Conservation (phyloP, 2,797 vertebrate species). For the Scleropages formosus region DNA sequence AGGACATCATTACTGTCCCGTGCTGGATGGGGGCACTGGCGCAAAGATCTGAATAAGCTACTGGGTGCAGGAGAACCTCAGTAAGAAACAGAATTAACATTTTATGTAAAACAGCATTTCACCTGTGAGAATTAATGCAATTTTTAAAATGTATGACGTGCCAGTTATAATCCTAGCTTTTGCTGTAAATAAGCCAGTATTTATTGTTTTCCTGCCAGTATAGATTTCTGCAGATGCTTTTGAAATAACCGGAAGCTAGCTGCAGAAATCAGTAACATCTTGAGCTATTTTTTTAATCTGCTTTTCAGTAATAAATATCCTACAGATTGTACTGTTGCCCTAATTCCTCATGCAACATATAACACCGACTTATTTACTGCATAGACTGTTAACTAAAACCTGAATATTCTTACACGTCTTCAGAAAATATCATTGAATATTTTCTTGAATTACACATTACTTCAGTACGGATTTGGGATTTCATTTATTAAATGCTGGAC, state of each 20-base stretch:
- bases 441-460: slow-evolving; percentile 8
- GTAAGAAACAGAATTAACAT: background rate
- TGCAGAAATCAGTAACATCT: background rate
- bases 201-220: too few relatives aligned
- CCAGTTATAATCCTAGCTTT: background rate
- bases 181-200: too few relatives aligned
- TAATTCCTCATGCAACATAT: background rate
- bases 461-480: too few relatives aligned
- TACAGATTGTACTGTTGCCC: background rate
- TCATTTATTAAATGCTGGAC: background rate
- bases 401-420: background rate
- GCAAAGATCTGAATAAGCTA: background rate
- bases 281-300: background rate
- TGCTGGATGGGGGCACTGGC: slow-evolving; percentile 26
- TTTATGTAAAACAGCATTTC: too few relatives aligned
- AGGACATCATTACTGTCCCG: slow-evolving; percentile 40
- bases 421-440: background rate
- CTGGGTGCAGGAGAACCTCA: too few relatives aligned
- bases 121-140: background rate
- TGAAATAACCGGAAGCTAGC: background rate
- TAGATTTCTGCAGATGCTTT: too few relatives aligned
- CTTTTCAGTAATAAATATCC: background rate
- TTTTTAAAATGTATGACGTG: background rate
- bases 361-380: background rate
- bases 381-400: background rate